phyloP scores from a whole-genome alignment of 1,140 invertebrate species.

The Micrasema minimum region DNA sequence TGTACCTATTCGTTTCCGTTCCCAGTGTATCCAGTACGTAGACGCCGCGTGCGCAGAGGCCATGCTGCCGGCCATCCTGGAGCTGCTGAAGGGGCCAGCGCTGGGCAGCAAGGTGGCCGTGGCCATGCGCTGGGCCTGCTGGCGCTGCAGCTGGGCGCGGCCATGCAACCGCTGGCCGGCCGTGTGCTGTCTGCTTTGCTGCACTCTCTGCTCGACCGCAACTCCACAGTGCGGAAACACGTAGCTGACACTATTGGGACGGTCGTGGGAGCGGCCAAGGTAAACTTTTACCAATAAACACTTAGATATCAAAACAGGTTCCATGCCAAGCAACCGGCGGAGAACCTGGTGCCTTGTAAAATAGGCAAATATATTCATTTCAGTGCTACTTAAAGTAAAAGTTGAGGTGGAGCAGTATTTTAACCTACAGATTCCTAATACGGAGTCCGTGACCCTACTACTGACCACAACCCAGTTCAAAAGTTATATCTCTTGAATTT shows the following conservation, averaged over 20 bases:
- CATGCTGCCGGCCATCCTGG: slow-evolving; percentile 82
- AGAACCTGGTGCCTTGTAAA: no score
- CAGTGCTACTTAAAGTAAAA: no score
- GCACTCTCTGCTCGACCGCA: slow-evolving; percentile 85
- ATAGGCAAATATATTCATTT: no score
- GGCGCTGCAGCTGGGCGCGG: slow-evolving; percentile 67
- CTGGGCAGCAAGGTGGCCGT: slow-evolving; percentile 88
- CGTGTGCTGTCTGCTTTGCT: slow-evolving; percentile 84
- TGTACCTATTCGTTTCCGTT: background rate
- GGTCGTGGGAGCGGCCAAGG: slow-evolving; percentile 86
- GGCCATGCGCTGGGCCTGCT: slow-evolving; percentile 86
- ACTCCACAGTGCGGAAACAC: slow-evolving; percentile 82
- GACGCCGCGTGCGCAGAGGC: slow-evolving; percentile 80
- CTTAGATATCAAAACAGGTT: no score
- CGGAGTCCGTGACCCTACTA: no score
- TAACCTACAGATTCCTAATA: no score
- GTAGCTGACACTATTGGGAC: slow-evolving; percentile 87
- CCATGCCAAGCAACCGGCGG: no score
- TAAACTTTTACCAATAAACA: no score
- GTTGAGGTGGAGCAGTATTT: no score
- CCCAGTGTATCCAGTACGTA: slow-evolving; percentile 84
- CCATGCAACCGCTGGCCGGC: slow-evolving; percentile 70
- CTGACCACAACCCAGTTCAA: no score
- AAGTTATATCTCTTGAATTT: no score
- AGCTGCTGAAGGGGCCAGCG: slow-evolving; percentile 83